A percentile compares a stretch with the other conserved stretches of the same genome.
Conservation (phyloP, 2,888 invertebrate genomes). For the Netelia inedita region DNA sequence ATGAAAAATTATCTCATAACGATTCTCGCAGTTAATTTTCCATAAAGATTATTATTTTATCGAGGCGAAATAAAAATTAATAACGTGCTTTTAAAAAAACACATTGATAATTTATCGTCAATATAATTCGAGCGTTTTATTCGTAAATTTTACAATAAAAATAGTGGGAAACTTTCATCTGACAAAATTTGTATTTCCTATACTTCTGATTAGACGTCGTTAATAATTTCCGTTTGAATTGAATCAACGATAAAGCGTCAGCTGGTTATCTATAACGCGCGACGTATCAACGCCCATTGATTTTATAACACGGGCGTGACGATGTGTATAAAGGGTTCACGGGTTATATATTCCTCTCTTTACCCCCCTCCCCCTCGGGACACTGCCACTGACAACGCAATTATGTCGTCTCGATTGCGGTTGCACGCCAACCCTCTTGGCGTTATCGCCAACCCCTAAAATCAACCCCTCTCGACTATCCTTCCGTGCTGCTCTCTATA, state of each 20-base stretch:
- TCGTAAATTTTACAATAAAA: no score
- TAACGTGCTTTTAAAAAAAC: no score
- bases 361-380: conserved; percentile 73
- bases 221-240: not conserved
- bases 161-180: no score
- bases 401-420: conserved; percentile 80
- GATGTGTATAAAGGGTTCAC: conserved; percentile 45
- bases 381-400: conserved; percentile 82
- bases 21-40: not conserved
- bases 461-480: conserved; percentile 60
- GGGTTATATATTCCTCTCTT: conserved; percentile 54
- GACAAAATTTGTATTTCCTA: no score
- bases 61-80: not conserved
- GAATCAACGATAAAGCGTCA: conserved; percentile 51
- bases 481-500: not conserved
- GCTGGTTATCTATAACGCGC: conserved; percentile 53
- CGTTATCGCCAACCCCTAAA: conserved; percentile 68
- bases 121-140: no score
- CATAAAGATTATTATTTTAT: not conserved
- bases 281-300: conserved; percentile 31
- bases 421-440: conserved; percentile 73
- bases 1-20: not conserved
- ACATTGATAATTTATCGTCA: no score
- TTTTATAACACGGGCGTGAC: conserved; percentile 17
- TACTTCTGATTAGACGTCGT: not conserved